Percentiles rank a stretch among this genome's conserved stretches.
These are phyloP conservation scores for Hermodice carunculata DNA, from an alignment of 2,888 invertebrate species.

Conservation along the genomic window DNA sequence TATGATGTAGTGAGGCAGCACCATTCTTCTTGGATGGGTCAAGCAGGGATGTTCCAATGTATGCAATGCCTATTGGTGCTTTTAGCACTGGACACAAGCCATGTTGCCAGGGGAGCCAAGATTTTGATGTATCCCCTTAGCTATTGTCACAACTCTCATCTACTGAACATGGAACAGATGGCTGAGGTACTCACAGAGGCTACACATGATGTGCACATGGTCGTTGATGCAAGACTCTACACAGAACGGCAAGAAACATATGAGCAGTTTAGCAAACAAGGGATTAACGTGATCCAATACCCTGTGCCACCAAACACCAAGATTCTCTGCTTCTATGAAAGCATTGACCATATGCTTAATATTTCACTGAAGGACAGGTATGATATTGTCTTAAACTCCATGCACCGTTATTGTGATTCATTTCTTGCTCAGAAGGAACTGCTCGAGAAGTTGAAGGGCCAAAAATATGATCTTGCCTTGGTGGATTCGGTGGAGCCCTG, in stretches of 20 bases:
- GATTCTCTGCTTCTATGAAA: conserved; percentile 17
- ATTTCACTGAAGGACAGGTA: conserved; percentile 13
- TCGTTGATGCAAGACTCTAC: conserved; percentile 11
- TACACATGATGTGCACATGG: conserved; percentile 24
- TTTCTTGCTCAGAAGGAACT: conserved; percentile 7
- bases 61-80: too few species aligned
- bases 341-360: conserved; percentile 16
- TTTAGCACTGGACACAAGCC: too few species aligned
- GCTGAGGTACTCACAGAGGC: conserved; percentile 12
- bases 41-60: too few species aligned
- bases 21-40: too few species aligned
- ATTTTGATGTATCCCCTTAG: conserved; percentile 25
- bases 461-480: conserved; percentile 23
- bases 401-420: conserved; percentile 17
- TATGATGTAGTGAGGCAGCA: too few species aligned
- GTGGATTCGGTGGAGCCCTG: conserved; percentile 32
- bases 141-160: conserved; percentile 30
- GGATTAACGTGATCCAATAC: not conserved
- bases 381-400: conserved; percentile 17
- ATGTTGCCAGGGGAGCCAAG: too few species aligned
- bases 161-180: conserved; percentile 29
- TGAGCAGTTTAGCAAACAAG: too few species aligned
- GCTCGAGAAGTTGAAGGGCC: conserved; percentile 7
- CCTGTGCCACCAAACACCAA: not conserved
- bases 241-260: too few species aligned